Percentiles rank a stretch among this genome's conserved stretches.
phyloP scores from a whole-genome alignment of 2,888 invertebrate species.

The Melieria omissa region DNA sequence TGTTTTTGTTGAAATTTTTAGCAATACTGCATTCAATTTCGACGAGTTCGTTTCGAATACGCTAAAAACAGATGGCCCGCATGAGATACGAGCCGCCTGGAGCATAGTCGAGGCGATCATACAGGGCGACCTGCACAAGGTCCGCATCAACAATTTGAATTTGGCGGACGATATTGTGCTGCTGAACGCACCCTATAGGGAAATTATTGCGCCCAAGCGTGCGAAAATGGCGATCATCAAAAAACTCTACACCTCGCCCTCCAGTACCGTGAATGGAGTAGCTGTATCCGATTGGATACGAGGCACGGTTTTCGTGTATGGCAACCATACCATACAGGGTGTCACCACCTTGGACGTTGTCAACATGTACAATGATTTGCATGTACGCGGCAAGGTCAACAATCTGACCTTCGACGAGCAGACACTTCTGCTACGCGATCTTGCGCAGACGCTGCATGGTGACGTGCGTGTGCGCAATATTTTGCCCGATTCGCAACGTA shows the following conservation, averaged over 20 bases:
- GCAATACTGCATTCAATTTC: conserved; percentile 57
- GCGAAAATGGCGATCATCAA: conserved; percentile 63
- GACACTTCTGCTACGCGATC: conserved; percentile 60
- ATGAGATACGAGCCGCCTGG: conserved; percentile 65
- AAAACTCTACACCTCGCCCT: conserved; percentile 59
- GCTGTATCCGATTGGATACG: conserved; percentile 68
- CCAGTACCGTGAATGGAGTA: conserved; percentile 65
- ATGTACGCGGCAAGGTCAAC: conserved; percentile 61
- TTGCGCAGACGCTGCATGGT: conserved; percentile 53
- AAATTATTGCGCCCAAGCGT: conserved; percentile 67
- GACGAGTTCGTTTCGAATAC: conserved; percentile 65
- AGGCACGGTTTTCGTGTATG: conserved; percentile 65
- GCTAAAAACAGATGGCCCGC: conserved; percentile 65
- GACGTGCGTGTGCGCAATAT: conserved; percentile 54
- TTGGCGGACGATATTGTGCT: conserved; percentile 69
- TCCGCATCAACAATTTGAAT: conserved; percentile 69
- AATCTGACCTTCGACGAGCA: conserved; percentile 63
- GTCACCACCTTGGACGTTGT: conserved; percentile 59
- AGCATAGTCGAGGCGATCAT: conserved; percentile 49
- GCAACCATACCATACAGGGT: conserved; percentile 67
- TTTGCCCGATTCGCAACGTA: conserved; percentile 47
- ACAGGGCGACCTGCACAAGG: conserved; percentile 58
- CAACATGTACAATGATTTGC: conserved; percentile 58
- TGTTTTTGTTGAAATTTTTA: conserved; percentile 35
- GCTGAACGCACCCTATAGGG: conserved; percentile 59